Conservation (phyloP, 2,113 vertebrate species). For the Girardinichthys multiradiatus region DNA sequence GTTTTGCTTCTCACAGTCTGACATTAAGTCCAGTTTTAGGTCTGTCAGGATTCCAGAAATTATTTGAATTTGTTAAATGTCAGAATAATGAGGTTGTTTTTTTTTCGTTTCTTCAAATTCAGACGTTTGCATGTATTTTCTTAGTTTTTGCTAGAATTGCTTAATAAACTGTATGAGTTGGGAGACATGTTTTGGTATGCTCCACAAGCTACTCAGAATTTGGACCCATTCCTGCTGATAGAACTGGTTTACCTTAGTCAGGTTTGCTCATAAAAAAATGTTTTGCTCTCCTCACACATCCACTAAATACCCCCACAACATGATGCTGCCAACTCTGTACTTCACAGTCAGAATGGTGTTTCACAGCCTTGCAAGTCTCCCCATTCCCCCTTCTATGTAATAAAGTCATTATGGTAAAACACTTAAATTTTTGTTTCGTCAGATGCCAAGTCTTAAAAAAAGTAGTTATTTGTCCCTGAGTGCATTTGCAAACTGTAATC, state of each 20-base stretch:
- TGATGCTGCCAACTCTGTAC: too few relatives aligned
- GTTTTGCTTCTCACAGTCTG: too few relatives aligned
- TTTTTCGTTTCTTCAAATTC: too few relatives aligned
- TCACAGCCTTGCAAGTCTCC: too few relatives aligned
- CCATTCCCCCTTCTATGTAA: not conserved
- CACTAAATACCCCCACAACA: not conserved
- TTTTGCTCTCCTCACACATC: not conserved
- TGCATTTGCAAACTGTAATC: not conserved
- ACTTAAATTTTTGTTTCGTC: not conserved
- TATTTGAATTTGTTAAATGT: too few relatives aligned
- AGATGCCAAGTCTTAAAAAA: not conserved
- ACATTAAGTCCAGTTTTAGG: too few relatives aligned
- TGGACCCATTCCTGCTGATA: not conserved
- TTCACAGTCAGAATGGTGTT: too few relatives aligned
- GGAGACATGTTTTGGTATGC: not conserved
- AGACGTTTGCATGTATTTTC: too few relatives aligned
- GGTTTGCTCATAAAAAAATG: not conserved
- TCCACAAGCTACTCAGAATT: not conserved
- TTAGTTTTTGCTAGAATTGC: too few relatives aligned
- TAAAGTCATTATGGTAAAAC: not conserved
- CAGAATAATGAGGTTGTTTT: too few relatives aligned
- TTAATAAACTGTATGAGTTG: not conserved
- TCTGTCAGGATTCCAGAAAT: too few relatives aligned
- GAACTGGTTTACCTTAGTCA: not conserved
- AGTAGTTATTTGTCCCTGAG: too few relatives aligned